phyloP scores from a whole-genome alignment of 2,113 vertebrate species.

The Pitta sordida region DNA sequence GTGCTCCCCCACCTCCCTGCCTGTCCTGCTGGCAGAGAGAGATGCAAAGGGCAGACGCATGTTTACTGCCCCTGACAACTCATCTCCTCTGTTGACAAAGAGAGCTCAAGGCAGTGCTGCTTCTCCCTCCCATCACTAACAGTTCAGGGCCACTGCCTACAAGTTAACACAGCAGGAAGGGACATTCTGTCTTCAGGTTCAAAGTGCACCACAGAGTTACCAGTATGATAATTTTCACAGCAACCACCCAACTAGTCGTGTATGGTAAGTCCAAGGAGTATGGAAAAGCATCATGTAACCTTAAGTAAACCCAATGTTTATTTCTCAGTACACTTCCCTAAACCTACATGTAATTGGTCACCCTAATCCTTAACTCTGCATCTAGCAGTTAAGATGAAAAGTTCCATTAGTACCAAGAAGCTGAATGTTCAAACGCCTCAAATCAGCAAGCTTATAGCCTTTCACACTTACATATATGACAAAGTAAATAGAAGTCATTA shows the following conservation, averaged over 20 bases:
- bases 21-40: background rate
- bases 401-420: background rate
- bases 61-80: background rate
- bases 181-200: background rate
- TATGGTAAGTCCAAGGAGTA: background rate
- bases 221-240: background rate
- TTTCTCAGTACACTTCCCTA: background rate
- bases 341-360: background rate
- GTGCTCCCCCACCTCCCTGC: background rate
- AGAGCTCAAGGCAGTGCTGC: background rate
- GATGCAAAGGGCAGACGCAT: fast-evolving
- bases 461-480: background rate
- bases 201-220: background rate
- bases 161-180: background rate
- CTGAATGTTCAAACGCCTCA: background rate
- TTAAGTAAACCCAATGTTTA: background rate
- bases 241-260: background rate
- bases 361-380: background rate
- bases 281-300: background rate
- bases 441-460: background rate
- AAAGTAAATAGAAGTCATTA: background rate
- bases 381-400: background rate
- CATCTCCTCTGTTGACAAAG: background rate
- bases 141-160: background rate
- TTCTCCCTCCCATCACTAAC: background rate